A percentile compares a stretch with the other conserved stretches of the same genome.
Conservation (phyloP, 2,888 invertebrate species). For the Gibbula magus region DNA sequence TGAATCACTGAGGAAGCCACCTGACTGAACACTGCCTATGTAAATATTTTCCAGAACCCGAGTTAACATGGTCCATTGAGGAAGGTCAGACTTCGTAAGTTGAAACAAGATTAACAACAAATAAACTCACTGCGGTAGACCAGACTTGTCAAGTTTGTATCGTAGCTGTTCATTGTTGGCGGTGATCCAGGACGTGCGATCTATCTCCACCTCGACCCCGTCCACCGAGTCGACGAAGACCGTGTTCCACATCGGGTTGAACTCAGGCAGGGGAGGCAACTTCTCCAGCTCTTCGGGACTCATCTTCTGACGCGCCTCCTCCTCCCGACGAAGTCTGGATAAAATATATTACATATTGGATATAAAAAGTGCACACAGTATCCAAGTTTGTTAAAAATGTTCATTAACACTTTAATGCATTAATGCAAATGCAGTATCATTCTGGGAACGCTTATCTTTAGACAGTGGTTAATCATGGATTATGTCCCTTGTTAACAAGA, state of each 20-base stretch:
- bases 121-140: slow-evolving; percentile 58
- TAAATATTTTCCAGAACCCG: too few species aligned
- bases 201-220: slow-evolving; percentile 46
- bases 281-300: slow-evolving; percentile 47
- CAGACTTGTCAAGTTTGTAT: slow-evolving; percentile 57
- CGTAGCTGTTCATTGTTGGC: slow-evolving; percentile 53
- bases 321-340: slow-evolving; percentile 39
- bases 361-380: too few species aligned
- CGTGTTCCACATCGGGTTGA: slow-evolving; percentile 60
- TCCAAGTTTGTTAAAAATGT: too few species aligned
- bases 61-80: background rate
- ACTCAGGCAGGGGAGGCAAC: slow-evolving; percentile 48
- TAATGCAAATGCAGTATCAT: too few species aligned
- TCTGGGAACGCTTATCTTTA: too few species aligned
- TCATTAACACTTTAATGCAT: too few species aligned
- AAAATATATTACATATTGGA: background rate
- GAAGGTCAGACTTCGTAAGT: background rate
- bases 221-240: slow-evolving; percentile 43
- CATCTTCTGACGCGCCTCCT: slow-evolving; percentile 40
- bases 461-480: too few species aligned
- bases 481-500: too few species aligned
- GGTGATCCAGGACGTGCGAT: slow-evolving; percentile 65
- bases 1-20: too few species aligned
- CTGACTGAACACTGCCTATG: too few species aligned
- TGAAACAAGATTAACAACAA: too few species aligned